Conservation (phyloP, 1,140 invertebrate genomes). For the Aphis gossypii region DNA sequence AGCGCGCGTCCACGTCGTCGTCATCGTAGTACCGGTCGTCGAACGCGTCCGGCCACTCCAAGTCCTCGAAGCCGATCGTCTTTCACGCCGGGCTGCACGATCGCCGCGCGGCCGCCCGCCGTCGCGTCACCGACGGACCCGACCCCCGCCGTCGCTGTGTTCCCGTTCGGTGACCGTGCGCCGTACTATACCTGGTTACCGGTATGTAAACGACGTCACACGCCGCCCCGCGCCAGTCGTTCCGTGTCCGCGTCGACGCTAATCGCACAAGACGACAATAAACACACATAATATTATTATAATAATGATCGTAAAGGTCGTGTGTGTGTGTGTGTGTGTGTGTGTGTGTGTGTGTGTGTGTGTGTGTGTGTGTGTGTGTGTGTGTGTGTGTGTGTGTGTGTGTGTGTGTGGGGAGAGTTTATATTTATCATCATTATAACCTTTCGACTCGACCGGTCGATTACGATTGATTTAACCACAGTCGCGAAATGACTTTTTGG, state of each 20-base stretch:
- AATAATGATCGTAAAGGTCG: too few species aligned
- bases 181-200: not conserved
- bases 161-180: not conserved
- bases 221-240: not conserved
- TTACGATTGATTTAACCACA: too few species aligned
- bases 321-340: too few species aligned
- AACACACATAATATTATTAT: too few species aligned
- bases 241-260: not conserved
- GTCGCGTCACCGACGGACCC: not conserved
- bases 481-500: too few species aligned
- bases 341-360: too few species aligned
- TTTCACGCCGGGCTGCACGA: not conserved
- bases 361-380: too few species aligned
- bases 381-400: too few species aligned
- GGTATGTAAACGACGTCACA: not conserved
- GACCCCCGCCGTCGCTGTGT: not conserved
- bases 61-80: constrained; percentile 59
- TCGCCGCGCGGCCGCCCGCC: not conserved
- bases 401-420: too few species aligned
- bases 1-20: constrained; percentile 26
- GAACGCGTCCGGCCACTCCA: constrained; percentile 58
- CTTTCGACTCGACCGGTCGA: too few species aligned
- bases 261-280: not conserved
- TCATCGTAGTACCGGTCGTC: constrained; percentile 42
- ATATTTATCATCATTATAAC: too few species aligned